Conservation (phyloP, 2,888 invertebrate species). For the Eurytoma adleriae region DNA sequence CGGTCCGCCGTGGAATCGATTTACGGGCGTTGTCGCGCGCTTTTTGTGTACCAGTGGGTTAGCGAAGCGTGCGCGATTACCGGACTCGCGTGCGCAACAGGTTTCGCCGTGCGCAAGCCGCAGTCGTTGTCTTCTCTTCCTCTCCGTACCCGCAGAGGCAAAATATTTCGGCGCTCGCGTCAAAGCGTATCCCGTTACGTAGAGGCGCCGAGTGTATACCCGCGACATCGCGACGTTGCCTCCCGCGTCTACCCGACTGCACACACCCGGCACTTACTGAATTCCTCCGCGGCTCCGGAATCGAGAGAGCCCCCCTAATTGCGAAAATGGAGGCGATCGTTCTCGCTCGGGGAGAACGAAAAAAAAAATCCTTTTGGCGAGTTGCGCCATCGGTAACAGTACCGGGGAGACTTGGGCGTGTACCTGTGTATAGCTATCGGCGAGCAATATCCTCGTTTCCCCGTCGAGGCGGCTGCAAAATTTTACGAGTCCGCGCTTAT, state of each 20-base stretch:
- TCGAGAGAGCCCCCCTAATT: too few relatives aligned
- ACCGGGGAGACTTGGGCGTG: too few relatives aligned
- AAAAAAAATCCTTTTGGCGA: too few relatives aligned
- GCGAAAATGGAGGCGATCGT: too few relatives aligned
- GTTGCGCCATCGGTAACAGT: too few relatives aligned
- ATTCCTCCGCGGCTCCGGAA: too few relatives aligned
- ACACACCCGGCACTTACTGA: background rate
- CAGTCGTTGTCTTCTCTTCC: too few relatives aligned
- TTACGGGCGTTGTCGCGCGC: constrained; percentile 18
- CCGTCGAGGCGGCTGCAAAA: constrained; percentile 9
- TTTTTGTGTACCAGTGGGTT: constrained; percentile 43
- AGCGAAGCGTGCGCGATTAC: constrained; percentile 17
- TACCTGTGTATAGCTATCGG: too few relatives aligned
- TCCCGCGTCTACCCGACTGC: too few relatives aligned
- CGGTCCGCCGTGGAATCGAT: constrained; percentile 8
- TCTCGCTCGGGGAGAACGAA: too few relatives aligned
- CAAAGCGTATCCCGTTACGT: constrained; percentile 28
- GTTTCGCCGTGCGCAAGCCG: constrained; percentile 1
- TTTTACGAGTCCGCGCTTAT: constrained; percentile 24
- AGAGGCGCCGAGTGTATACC: constrained; percentile 4
- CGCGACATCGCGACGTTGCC: background rate
- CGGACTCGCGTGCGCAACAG: constrained; percentile 12
- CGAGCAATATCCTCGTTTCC: too few relatives aligned
- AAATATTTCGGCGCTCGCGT: constrained; percentile 46
- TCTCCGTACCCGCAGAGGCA: background rate